Base-by-base conservation (phyloP, 2,888 invertebrate genomes). In the Limnephilus marmoratus region DNA sequence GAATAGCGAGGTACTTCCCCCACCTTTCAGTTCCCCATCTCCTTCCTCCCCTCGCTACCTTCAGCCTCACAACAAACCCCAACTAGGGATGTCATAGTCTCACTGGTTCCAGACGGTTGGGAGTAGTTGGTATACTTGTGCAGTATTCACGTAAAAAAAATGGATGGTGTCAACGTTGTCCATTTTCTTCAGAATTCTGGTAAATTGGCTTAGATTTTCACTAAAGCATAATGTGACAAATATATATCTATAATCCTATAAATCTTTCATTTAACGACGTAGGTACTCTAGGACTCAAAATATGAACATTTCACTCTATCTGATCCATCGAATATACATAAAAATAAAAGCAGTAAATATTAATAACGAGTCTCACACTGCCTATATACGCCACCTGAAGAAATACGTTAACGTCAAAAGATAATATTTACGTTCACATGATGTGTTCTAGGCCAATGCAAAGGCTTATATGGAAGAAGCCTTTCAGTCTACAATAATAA, bases 401-500 rank as follows among this genome's bases (percentile, higher is more conserved):
- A 68, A 68, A 68, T 68, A 68, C 68, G 68, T 68, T 31, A 18
- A 82, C 34, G 82, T 82, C 82, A 34, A 31, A 82, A 34, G 82
- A 82, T 34, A 82, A 82, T 82, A 82, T 82, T 82, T 82, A 82
- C 34, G 34, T 34, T 34, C 18, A 31, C 82, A 13, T 82, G 68
- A 68, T 68, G 68, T 24, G 68, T 82, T 82, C 29, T 85, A 9
- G 45, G 41, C 41, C 41, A 18, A 41, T 41, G 85, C 18, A 41
- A n/a, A 85, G 86, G 86, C 45, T 45, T 86, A 86, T 29, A 86
- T 68, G 3, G 12, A 29, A 45, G 86, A 86, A 49, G 86, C 86
- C n/a, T 86, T 86, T 45, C 9, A 86, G n/a, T 37, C 29, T 86
- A 68, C 68, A 68, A 68, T 68, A 24, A 68, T 68, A 68, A 68